A percentile compares a stretch with the other conserved stretches of the same genome.
phyloP scores from a whole-genome alignment of 2,113 vertebrate species.

The Donacobius atricapilla region DNA sequence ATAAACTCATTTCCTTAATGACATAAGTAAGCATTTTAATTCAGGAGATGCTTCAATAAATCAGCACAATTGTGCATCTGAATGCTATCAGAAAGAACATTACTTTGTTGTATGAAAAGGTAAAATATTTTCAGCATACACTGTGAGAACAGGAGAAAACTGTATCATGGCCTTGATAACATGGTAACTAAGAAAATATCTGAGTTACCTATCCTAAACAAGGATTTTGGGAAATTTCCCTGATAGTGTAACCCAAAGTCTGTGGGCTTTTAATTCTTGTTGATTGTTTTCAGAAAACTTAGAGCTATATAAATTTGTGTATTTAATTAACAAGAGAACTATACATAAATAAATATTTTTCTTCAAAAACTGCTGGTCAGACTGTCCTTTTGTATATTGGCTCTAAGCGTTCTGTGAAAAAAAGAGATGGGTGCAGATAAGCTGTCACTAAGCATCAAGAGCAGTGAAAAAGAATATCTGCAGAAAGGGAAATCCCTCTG shows the following conservation, averaged over 20 bases:
- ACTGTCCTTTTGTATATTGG: neutral
- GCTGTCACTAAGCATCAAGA: neutral
- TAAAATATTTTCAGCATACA: neutral
- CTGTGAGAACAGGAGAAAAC: neutral
- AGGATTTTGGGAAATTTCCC: neutral
- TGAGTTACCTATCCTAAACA: neutral
- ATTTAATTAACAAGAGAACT: neutral
- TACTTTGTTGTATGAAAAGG: neutral
- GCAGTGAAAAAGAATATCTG: neutral
- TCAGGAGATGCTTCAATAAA: constrained; percentile 1
- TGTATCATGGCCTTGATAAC: neutral
- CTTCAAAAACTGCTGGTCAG: neutral
- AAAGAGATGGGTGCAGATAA: neutral
- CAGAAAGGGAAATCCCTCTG: neutral
- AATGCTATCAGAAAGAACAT: neutral
- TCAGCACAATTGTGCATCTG: neutral
- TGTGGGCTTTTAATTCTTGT: neutral
- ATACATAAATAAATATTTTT: neutral
- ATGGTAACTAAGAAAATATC: rapidly evolving
- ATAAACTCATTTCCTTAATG: constrained; percentile 59
- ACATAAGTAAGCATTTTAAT: constrained; percentile 44
- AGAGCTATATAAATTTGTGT: neutral
- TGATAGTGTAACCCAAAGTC: neutral
- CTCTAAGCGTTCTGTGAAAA: neutral
- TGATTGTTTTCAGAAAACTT: neutral